These are phyloP conservation scores for Bombus sibiricus DNA, from an alignment of 1,140 invertebrate species.

Conservation along the genomic window DNA sequence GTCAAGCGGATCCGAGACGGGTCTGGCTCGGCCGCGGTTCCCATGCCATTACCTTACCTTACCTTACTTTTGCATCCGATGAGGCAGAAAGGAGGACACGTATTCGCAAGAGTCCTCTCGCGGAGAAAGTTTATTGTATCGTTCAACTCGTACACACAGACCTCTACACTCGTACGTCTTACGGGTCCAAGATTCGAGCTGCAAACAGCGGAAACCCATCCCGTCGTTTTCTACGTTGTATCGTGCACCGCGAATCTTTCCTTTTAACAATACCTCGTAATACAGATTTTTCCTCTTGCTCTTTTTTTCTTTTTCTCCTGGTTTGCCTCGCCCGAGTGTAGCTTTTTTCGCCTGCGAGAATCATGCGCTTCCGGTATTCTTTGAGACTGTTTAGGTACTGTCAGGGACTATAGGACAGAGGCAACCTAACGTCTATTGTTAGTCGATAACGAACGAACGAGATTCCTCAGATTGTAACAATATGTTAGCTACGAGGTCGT, in stretches of 20 bases:
- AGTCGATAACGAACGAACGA: conserved; percentile 29
- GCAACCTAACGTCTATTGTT: conserved; percentile 35
- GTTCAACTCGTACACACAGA: conserved; percentile 19
- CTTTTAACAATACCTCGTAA: conserved; percentile 40
- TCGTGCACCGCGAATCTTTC: background rate
- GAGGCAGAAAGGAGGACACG: conserved; percentile 62
- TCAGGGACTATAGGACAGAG: background rate
- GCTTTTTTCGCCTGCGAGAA: background rate
- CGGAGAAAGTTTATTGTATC: conserved; percentile 65
- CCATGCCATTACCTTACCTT: conserved; percentile 66
- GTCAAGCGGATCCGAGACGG: conserved; percentile 65
- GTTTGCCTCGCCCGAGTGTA: no score
- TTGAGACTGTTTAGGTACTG: background rate
- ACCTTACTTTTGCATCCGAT: conserved; percentile 66
- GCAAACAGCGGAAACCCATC: conserved; percentile 19
- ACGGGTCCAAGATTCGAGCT: conserved; percentile 23
- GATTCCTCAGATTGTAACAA: conserved; percentile 34
- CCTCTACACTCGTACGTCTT: background rate
- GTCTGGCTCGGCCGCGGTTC: conserved; percentile 62
- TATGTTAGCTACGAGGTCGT: conserved; percentile 36
- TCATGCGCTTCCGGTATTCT: background rate
- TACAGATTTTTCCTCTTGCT: background rate
- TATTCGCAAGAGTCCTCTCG: conserved; percentile 55
- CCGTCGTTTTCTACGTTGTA: conserved; percentile 19
- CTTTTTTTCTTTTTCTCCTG: background rate